These are phyloP conservation scores for Teleiodes luculella DNA, from an alignment of 2,888 invertebrate species.

Conservation along the genomic window DNA sequence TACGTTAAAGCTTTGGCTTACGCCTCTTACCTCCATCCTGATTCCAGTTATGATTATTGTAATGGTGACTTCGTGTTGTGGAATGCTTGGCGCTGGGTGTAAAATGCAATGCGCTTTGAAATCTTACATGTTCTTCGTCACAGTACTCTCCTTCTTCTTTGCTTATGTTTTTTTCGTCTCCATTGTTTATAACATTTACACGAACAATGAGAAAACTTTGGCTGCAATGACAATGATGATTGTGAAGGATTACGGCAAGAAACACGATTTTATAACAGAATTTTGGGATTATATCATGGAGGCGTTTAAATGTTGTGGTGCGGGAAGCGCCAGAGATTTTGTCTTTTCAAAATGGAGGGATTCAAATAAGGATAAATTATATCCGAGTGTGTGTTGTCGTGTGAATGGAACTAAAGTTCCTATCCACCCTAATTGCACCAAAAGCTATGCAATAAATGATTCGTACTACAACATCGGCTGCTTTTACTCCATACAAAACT, in stretches of 20 bases:
- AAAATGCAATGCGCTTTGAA: conserved; percentile 61
- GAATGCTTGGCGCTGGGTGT: conserved; percentile 62
- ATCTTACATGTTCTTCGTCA: conserved; percentile 57
- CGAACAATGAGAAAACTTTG: conserved; percentile 45
- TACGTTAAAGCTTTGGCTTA: conserved; percentile 55
- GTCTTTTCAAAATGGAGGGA: conserved; percentile 49
- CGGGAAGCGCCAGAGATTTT: conserved; percentile 51
- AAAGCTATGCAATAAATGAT: conserved; percentile 27
- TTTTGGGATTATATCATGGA: conserved; percentile 61
- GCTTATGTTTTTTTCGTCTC: conserved; percentile 61
- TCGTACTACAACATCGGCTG: conserved; percentile 50
- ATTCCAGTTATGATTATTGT: conserved; percentile 47
- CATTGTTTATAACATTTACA: conserved; percentile 58
- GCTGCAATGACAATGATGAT: conserved; percentile 42
- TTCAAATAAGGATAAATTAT: conserved; percentile 34
- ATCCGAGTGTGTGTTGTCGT: conserved; percentile 61
- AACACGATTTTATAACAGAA: conserved; percentile 54
- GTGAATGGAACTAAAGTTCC: conserved; percentile 49
- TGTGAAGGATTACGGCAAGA: conserved; percentile 49
- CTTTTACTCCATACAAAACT: conserved; percentile 42
- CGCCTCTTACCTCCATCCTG: conserved; percentile 53
- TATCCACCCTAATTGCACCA: conserved; percentile 45
- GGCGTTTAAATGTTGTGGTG: conserved; percentile 62
- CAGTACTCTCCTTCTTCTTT: conserved; percentile 39
- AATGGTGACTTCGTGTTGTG: conserved; percentile 64